These are phyloP conservation scores for Tetramorium parvispinum DNA, from an alignment of 1,140 invertebrate genomes.

Conservation along the genomic window DNA sequence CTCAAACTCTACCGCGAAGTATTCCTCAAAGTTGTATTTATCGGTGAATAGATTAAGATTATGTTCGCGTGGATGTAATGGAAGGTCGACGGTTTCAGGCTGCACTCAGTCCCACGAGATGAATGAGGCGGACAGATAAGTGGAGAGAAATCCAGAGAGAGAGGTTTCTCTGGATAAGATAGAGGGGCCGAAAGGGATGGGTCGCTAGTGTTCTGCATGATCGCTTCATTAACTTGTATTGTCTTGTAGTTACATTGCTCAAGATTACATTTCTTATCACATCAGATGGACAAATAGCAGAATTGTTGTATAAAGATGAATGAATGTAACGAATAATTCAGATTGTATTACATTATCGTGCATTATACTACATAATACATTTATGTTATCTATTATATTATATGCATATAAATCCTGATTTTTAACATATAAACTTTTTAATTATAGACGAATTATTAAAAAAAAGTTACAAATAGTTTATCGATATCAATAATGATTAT, in stretches of 20 bases:
- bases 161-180: conserved; percentile 35
- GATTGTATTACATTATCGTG: background rate
- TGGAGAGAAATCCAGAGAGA: conserved; percentile 51
- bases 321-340: background rate
- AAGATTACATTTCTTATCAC: conserved; percentile 40
- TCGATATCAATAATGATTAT: too few relatives aligned
- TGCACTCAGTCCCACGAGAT: conserved; percentile 55
- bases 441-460: background rate
- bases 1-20: conserved; percentile 25
- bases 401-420: background rate
- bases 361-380: background rate
- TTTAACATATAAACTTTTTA: background rate
- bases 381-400: too few relatives aligned
- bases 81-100: conserved; percentile 57
- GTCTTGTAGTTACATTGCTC: conserved; percentile 29
- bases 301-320: background rate
- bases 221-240: conserved; percentile 57
- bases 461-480: background rate
- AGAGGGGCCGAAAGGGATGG: conserved; percentile 19
- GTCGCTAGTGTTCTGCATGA: conserved; percentile 44
- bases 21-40: conserved; percentile 61
- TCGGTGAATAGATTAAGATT: conserved; percentile 61
- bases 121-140: conserved; percentile 62
- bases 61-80: conserved; percentile 52
- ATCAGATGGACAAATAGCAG: background rate